These are phyloP conservation scores for Cryptocheilus praepositus DNA, from an alignment of 2,888 invertebrate genomes.

Conservation along the genomic window DNA sequence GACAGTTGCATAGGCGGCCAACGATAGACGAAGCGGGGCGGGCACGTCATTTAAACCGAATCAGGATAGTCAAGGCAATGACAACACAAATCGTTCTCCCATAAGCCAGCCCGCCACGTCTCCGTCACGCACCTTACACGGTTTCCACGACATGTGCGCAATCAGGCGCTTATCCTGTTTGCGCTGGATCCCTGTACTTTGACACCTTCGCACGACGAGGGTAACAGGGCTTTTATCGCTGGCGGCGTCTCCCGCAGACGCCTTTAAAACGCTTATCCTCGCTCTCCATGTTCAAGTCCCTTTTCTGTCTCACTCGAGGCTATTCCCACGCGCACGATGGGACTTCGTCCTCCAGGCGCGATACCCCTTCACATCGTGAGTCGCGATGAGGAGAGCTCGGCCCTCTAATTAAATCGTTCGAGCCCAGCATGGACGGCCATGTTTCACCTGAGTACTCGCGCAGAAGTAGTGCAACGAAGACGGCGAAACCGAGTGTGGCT, in stretches of 20 bases:
- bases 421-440: conserved; percentile 50
- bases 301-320: conserved; percentile 11
- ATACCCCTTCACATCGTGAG: neutral
- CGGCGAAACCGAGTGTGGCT: neutral
- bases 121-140: neutral
- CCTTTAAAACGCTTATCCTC: too few species aligned
- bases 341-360: neutral
- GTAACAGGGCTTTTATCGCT: neutral
- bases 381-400: conserved; percentile 20
- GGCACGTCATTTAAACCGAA: too few species aligned
- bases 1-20: too few species aligned
- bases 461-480: conserved; percentile 27
- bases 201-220: too few species aligned
- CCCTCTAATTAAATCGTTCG: conserved; percentile 69
- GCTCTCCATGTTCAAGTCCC: neutral
- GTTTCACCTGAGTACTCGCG: conserved; percentile 54
- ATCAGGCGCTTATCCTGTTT: too few species aligned
- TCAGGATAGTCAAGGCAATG: too few species aligned
- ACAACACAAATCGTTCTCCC: neutral
- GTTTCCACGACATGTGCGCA: too few species aligned
- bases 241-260: too few species aligned
- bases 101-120: neutral
- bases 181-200: too few species aligned
- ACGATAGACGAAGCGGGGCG: too few species aligned
- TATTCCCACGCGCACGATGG: conserved; percentile 30